These are phyloP conservation scores for Thunnus albacares DNA, from an alignment of 2,797 vertebrate genomes.

Conservation along the genomic window DNA sequence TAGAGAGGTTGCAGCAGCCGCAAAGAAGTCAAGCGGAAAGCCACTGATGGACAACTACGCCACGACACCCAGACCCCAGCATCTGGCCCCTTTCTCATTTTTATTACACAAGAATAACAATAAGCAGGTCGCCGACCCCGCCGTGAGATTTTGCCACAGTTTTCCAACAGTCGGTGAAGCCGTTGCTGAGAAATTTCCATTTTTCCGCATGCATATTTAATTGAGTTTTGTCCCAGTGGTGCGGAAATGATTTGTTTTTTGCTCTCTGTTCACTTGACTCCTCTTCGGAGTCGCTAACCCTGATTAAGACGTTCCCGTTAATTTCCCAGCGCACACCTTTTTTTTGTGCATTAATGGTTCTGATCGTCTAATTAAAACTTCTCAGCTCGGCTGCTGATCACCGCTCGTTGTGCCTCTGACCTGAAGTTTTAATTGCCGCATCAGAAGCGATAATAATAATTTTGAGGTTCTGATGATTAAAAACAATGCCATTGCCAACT, in stretches of 20 bases:
- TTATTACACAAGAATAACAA: slow-evolving; percentile 91
- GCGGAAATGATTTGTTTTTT: slow-evolving; percentile 93
- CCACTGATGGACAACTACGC: slow-evolving; percentile 85
- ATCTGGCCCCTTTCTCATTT: slow-evolving; percentile 87
- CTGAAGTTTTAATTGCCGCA: slow-evolving; percentile 93
- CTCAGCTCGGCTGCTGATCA: slow-evolving; percentile 91
- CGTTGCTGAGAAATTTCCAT: slow-evolving; percentile 90
- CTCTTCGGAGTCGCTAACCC: slow-evolving; percentile 92
- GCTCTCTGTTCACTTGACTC: slow-evolving; percentile 93
- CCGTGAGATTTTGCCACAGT: slow-evolving; percentile 86
- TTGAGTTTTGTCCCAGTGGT: slow-evolving; percentile 92
- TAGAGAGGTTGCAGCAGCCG: slow-evolving; percentile 64
- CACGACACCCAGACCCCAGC: slow-evolving; percentile 82
- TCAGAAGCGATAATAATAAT: slow-evolving; percentile 93
- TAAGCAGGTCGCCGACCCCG: slow-evolving; percentile 88
- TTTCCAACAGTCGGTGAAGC: slow-evolving; percentile 87
- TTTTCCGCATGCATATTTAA: slow-evolving; percentile 92
- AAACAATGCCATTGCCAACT: slow-evolving; percentile 91
- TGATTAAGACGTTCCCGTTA: slow-evolving; percentile 93
- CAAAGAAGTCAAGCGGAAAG: slow-evolving; percentile 85
- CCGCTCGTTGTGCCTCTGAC: slow-evolving; percentile 91
- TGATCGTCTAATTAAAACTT: slow-evolving; percentile 94
- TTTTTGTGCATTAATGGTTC: slow-evolving; percentile 93
- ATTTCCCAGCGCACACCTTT: slow-evolving; percentile 93
- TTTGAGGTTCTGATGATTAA: slow-evolving; percentile 93